Evolutionary conservation across 2,888 invertebrate genomes (phyloP).

Genomic region (Opisthograptis luteolata): DNA sequence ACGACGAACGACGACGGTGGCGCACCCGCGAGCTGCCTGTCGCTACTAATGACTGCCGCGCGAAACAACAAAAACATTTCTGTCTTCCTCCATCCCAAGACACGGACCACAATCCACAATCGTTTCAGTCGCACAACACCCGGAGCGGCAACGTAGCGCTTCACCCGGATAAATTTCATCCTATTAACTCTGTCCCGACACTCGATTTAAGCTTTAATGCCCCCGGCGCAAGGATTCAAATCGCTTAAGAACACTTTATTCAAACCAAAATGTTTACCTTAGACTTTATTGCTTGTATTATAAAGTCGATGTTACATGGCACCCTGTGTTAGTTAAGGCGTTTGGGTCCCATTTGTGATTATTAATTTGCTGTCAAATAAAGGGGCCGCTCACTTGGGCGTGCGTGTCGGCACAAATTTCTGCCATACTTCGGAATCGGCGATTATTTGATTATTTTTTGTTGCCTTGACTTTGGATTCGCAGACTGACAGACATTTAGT

Average conservation of each 20-base stretch:
- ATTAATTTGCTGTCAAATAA: constrained; percentile 85
- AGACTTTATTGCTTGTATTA: constrained; percentile 67
- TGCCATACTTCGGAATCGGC: constrained; percentile 82
- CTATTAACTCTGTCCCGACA: constrained; percentile 79
- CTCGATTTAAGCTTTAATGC: constrained; percentile 81
- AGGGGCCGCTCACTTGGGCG: constrained; percentile 84
- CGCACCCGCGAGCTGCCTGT: constrained; percentile 60
- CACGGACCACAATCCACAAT: constrained; percentile 27
- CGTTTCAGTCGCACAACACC: constrained; percentile 68
- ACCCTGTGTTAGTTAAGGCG: constrained; percentile 63
- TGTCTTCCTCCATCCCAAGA: constrained; percentile 52
- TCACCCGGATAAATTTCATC: constrained; percentile 83
- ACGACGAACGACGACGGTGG: constrained; percentile 56
- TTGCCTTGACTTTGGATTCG: constrained; percentile 75
- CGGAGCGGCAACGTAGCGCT: constrained; percentile 79
- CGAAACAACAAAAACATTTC: constrained; percentile 68
- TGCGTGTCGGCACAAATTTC: constrained; percentile 83
- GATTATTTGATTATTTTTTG: constrained; percentile 82
- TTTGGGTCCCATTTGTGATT: constrained; percentile 70
- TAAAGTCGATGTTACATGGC: constrained; percentile 73
- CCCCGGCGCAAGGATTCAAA: constrained; percentile 76
- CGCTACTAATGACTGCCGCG: constrained; percentile 69
- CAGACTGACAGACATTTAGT: constrained; percentile 75
- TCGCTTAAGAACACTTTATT: constrained; percentile 68
- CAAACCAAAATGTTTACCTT: constrained; percentile 64